Evolutionary conservation across 2,888 invertebrate genomes (phyloP).

Genomic region (Tryphoninae sp.): DNA sequence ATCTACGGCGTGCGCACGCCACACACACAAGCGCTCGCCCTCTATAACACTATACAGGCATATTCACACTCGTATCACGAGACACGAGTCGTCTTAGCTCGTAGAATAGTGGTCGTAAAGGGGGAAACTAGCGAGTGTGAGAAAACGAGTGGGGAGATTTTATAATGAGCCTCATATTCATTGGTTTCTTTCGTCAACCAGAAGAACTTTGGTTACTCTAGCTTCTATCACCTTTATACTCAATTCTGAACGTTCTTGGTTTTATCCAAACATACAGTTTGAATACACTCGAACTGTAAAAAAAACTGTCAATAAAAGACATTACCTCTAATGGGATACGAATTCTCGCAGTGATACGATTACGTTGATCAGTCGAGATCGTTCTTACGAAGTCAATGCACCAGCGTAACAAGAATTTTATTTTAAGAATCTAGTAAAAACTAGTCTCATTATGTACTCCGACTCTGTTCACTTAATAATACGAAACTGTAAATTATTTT

Average conservation of each 20-base stretch:
- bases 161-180: slow-evolving; percentile 42
- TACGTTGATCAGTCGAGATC: slow-evolving; percentile 41
- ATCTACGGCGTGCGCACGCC: slow-evolving; percentile 21
- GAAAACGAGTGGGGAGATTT: slow-evolving; percentile 16
- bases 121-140: slow-evolving; percentile 42
- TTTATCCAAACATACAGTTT: slow-evolving; percentile 19
- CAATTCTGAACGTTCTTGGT: slow-evolving; percentile 41
- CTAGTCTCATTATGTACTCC: background rate
- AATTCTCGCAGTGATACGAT: slow-evolving; percentile 51
- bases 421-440: slow-evolving; percentile 54
- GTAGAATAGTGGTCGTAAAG: slow-evolving; percentile 40
- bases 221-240: slow-evolving; percentile 46
- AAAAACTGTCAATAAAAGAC: slow-evolving; percentile 1
- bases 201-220: slow-evolving; percentile 50
- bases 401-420: slow-evolving; percentile 33
- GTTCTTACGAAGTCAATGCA: slow-evolving; percentile 27
- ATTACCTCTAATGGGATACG: slow-evolving; percentile 40
- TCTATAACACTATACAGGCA: background rate
- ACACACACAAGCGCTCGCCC: background rate
- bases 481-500: background rate
- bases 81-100: slow-evolving; percentile 18
- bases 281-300: slow-evolving; percentile 23
- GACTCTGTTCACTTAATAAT: background rate
- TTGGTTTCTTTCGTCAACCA: slow-evolving; percentile 38
- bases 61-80: slow-evolving; percentile 21